Conservation (phyloP, 2,888 invertebrate genomes). For the Chrysolina oricalcia region DNA sequence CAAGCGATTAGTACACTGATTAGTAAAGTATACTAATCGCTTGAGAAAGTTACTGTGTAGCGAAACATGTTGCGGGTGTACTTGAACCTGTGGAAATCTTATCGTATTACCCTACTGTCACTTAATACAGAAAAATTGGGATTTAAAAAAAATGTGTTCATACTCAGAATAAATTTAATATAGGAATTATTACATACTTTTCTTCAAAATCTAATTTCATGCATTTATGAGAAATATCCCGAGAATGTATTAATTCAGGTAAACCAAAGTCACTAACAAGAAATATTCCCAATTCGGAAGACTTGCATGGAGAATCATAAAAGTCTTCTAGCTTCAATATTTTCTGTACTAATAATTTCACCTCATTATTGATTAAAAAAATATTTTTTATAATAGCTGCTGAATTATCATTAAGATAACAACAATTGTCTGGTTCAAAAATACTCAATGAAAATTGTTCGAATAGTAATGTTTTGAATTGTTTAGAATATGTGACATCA, state of each 20-base stretch:
- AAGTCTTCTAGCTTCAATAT: slow-evolving; percentile 15
- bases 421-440: slow-evolving; percentile 39
- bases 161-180: too few species aligned
- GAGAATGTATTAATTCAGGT: slow-evolving; percentile 20
- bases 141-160: too few species aligned
- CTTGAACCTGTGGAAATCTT: too few species aligned
- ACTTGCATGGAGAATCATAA: slow-evolving; percentile 35
- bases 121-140: too few species aligned
- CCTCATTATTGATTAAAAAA: slow-evolving; percentile 3
- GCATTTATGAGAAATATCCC: slow-evolving; percentile 17
- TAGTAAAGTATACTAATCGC: too few species aligned
- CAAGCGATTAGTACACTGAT: too few species aligned
- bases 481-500: slow-evolving; percentile 9
- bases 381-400: slow-evolving; percentile 31
- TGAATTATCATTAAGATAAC: slow-evolving; percentile 7
- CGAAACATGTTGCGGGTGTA: too few species aligned
- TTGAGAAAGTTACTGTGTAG: too few species aligned
- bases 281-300: slow-evolving; percentile 37
- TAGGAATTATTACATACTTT: slow-evolving; percentile 5
- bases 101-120: too few species aligned
- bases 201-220: slow-evolving; percentile 26
- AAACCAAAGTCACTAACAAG: slow-evolving; percentile 18
- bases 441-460: slow-evolving; percentile 26
- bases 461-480: slow-evolving; percentile 36
- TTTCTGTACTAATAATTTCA: slow-evolving; percentile 26